Percentiles rank a stretch among this genome's conserved stretches.
phyloP scores from a whole-genome alignment of 1,140 invertebrate species.

The Homalodisca vitripennis region DNA sequence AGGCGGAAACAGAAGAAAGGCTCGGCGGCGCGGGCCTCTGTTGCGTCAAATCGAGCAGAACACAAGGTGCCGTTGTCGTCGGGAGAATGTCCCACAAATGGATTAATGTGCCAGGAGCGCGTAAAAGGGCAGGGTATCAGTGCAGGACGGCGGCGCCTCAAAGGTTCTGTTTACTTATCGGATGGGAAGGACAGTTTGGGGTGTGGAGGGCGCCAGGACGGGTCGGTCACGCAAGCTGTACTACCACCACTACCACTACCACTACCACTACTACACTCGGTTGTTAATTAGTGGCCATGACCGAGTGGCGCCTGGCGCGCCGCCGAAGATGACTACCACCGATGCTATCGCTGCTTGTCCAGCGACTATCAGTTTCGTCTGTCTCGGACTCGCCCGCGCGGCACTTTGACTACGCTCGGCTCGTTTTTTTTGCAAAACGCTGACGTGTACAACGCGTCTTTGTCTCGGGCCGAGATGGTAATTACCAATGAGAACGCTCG shows the following conservation, averaged over 20 bases:
- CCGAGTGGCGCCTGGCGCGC: neutral
- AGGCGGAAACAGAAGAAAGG: too few relatives aligned
- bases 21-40: too few relatives aligned
- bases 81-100: too few relatives aligned
- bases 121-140: neutral
- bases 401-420: too few relatives aligned
- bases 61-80: too few relatives aligned
- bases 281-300: neutral
- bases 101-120: neutral
- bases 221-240: too few relatives aligned
- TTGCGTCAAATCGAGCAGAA: neutral
- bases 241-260: neutral
- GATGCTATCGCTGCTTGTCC: neutral
- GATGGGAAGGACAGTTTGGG: neutral
- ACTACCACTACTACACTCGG: neutral
- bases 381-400: too few relatives aligned
- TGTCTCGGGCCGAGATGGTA: too few relatives aligned
- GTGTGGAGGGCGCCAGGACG: neutral
- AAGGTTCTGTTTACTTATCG: neutral
- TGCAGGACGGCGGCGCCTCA: neutral
- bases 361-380: too few relatives aligned
- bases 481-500: too few relatives aligned
- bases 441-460: too few relatives aligned
- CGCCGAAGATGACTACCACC: neutral
- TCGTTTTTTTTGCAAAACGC: too few relatives aligned